Conservation (phyloP, 2,797 vertebrate genomes). For the Cygnus olor region DNA sequence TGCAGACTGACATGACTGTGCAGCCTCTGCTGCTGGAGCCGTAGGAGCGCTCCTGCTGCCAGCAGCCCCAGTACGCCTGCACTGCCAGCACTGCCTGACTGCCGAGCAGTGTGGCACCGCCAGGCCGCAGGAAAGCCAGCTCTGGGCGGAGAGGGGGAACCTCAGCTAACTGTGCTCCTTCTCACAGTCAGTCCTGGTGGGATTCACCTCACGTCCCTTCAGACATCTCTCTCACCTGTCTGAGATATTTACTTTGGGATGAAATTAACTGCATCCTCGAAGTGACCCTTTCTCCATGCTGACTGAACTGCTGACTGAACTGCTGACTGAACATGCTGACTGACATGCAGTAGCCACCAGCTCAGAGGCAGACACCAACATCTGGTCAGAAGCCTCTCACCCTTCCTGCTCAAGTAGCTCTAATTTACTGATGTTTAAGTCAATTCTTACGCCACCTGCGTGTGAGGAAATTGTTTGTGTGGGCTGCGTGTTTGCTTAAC, state of each 20-base stretch:
- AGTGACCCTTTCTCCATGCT: not conserved
- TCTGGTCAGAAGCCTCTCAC: not conserved
- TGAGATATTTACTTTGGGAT: not conserved
- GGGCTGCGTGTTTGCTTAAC: not conserved
- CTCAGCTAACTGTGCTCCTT: not conserved
- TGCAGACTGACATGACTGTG: not conserved
- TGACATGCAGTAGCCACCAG: not conserved
- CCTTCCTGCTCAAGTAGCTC: not conserved
- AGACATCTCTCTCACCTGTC: not conserved
- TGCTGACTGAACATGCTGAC: too few relatives aligned
- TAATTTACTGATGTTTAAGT: not conserved
- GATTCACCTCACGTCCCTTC: not conserved
- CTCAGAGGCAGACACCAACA: not conserved
- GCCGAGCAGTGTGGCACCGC: not conserved
- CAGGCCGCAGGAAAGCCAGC: not conserved
- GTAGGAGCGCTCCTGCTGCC: not conserved
- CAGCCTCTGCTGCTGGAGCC: not conserved
- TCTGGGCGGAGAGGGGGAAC: not conserved
- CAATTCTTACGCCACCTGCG: not conserved
- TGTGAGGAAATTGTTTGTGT: not conserved
- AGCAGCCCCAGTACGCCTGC: not conserved
- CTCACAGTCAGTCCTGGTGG: not conserved
- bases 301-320: not conserved
- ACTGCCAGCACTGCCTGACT: not conserved
- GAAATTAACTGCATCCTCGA: not conserved